Conservation (phyloP, 2,797 vertebrate species). For the Hoplostethus atlanticus region DNA sequence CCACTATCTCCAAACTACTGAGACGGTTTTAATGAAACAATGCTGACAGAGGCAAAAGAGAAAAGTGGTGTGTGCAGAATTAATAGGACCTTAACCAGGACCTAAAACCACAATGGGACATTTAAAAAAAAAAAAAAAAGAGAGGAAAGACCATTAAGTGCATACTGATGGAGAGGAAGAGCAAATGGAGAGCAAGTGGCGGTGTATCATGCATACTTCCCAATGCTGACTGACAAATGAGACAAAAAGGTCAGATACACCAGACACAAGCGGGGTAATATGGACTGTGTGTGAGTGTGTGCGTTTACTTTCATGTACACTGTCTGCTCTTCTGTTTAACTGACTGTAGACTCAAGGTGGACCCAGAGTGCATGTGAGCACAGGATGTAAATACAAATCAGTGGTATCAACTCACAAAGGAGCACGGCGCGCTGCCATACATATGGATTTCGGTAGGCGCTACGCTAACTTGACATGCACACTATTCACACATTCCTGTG, state of each 20-base stretch:
- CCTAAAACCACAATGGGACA: slow-evolving; percentile 42
- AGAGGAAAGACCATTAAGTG: slow-evolving; percentile 30
- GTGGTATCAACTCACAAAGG: neutral
- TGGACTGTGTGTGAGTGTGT: neutral
- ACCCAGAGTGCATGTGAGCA: neutral
- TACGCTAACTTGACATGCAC: slow-evolving; percentile 13
- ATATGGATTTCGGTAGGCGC: slow-evolving; percentile 18
- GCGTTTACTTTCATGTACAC: neutral
- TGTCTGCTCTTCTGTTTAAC: neutral
- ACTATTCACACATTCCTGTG: slow-evolving; percentile 27
- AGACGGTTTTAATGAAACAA: slow-evolving; percentile 66
- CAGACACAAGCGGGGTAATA: slow-evolving; percentile 6
- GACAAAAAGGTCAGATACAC: slow-evolving; percentile 21
- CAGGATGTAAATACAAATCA: neutral
- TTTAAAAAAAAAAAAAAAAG: slow-evolving; percentile 26
- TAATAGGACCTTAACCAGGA: slow-evolving; percentile 59
- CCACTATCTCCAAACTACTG: slow-evolving; percentile 45
- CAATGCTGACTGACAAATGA: slow-evolving; percentile 14
- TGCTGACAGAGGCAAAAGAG: slow-evolving; percentile 53
- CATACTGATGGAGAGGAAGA: slow-evolving; percentile 42
- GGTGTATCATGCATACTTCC: slow-evolving; percentile 21
- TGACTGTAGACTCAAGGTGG: neutral
- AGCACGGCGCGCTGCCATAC: slow-evolving; percentile 7
- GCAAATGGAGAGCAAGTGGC: slow-evolving; percentile 17
- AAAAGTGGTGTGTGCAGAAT: slow-evolving; percentile 53